A percentile compares a stretch with the other conserved stretches of the same genome.
phyloP scores from a whole-genome alignment of 2,888 invertebrate genomes.

The Crioceris asparagi region DNA sequence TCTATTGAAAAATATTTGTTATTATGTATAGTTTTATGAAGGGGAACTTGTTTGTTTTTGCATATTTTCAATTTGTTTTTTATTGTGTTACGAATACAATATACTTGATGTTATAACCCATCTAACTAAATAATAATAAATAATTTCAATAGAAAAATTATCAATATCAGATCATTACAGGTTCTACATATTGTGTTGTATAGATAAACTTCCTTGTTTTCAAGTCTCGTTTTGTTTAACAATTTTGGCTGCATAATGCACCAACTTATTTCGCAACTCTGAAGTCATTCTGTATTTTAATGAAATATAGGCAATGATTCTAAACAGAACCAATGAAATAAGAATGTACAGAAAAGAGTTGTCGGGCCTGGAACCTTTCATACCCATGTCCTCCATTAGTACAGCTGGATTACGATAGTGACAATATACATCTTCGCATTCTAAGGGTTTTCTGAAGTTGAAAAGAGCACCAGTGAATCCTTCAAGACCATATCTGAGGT shows the following conservation, averaged over 20 bases:
- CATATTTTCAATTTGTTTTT: too few relatives aligned
- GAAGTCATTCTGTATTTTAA: conserved; percentile 47
- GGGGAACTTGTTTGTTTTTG: too few relatives aligned
- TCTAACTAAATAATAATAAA: too few relatives aligned
- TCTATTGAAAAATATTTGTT: too few relatives aligned
- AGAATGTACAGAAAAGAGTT: conserved; percentile 48
- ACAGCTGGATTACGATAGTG: conserved; percentile 43
- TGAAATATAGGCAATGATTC: conserved; percentile 44
- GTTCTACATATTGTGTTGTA: neutral
- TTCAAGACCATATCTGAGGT: conserved; percentile 57
- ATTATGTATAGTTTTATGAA: too few relatives aligned
- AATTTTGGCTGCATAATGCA: conserved; percentile 45
- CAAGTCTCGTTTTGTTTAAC: conserved; percentile 25
- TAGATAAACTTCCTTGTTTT: neutral
- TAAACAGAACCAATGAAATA: conserved; percentile 45
- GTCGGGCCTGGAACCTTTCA: conserved; percentile 37
- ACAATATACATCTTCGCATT: conserved; percentile 51
- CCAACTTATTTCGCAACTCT: conserved; percentile 46
- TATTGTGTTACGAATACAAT: too few relatives aligned
- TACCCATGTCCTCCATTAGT: conserved; percentile 55
- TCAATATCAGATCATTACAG: too few relatives aligned
- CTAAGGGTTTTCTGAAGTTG: conserved; percentile 46
- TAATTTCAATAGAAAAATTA: too few relatives aligned
- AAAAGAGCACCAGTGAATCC: conserved; percentile 48
- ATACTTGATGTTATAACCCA: too few relatives aligned